These are phyloP conservation scores for Dicrurus megarhynchus DNA, from an alignment of 2,113 vertebrate species.

Conservation along the genomic window DNA sequence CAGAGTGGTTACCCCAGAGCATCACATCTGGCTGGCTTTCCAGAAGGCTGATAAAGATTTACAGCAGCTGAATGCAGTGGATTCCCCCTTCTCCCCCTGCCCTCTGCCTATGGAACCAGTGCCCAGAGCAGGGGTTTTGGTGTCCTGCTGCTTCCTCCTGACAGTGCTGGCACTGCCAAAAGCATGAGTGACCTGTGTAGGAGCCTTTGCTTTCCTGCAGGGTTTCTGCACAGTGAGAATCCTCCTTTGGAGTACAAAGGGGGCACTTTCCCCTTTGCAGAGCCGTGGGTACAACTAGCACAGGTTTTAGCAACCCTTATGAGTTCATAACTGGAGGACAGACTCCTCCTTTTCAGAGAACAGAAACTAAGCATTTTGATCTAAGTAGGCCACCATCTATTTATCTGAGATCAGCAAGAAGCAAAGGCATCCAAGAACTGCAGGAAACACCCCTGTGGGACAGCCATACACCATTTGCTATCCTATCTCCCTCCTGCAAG, in stretches of 20 bases:
- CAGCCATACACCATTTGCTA: background rate
- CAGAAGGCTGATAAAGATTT: background rate
- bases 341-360: background rate
- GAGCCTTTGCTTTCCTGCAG: background rate
- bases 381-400: slow-evolving; percentile 14
- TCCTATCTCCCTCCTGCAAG: background rate
- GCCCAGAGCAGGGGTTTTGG: rapidly evolving
- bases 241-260: background rate
- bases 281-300: rapidly evolving
- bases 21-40: background rate
- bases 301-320: background rate
- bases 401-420: background rate
- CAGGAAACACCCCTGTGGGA: background rate
- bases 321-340: background rate
- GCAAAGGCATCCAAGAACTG: background rate
- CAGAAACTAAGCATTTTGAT: background rate
- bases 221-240: background rate
- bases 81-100: background rate
- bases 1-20: background rate
- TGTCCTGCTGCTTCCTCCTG: background rate
- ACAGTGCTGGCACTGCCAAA: background rate
- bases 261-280: background rate
- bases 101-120: background rate
- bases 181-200: background rate
- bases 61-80: background rate